Evolutionary conservation across 2,113 vertebrate genomes (phyloP).

Genomic region (Rhabdornis inornatus): DNA sequence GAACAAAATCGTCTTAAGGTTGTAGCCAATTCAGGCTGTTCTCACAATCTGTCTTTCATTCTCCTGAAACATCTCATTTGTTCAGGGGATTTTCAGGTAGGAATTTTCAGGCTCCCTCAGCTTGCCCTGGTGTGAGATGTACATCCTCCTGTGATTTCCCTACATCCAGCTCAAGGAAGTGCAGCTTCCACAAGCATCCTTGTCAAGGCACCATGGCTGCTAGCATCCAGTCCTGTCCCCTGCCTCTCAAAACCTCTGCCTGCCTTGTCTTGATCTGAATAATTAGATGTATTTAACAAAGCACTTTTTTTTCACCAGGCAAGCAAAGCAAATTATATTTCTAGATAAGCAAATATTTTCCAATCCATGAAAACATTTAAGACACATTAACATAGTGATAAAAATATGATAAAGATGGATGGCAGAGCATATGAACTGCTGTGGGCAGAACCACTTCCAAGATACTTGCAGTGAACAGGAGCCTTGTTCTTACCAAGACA

Average conservation of each 20-base stretch:
- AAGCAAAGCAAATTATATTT: not conserved
- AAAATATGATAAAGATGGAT: not conserved
- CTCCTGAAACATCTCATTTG: not conserved
- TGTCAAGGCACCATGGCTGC: not conserved
- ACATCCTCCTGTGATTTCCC: not conserved
- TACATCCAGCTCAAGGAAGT: not conserved
- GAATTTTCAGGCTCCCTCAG: not conserved
- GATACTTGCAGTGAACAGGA: not conserved
- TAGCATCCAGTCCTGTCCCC: not conserved
- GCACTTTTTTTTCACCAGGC: not conserved
- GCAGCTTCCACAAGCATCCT: not conserved
- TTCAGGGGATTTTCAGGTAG: not conserved
- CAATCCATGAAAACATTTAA: not conserved
- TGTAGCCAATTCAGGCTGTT: not conserved
- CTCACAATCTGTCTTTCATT: not conserved
- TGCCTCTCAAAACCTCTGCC: not conserved
- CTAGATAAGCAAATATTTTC: not conserved
- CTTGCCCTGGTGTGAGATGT: not conserved
- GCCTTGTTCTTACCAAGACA: not conserved
- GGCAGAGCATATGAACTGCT: not conserved
- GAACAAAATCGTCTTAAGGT: not conserved
- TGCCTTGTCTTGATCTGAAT: not conserved
- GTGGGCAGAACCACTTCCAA: not conserved
- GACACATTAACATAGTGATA: not conserved
- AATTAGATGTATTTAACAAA: not conserved